Percentiles rank a stretch among this genome's conserved stretches.
phyloP scores from a whole-genome alignment of 2,888 invertebrate genomes.

The Chouioia cunea region DNA sequence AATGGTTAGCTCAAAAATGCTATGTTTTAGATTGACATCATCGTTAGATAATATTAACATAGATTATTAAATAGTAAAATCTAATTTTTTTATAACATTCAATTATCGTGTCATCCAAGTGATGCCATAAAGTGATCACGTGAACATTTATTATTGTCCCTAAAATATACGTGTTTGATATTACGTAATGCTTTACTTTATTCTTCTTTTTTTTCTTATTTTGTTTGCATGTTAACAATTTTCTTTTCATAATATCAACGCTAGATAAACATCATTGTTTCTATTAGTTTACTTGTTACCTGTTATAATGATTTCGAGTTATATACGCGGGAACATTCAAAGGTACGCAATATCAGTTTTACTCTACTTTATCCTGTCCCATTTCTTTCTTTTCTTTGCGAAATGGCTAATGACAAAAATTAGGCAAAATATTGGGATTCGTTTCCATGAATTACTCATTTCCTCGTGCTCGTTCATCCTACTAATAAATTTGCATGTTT shows the following conservation, averaged over 20 bases:
- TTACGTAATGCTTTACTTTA: constrained; percentile 18
- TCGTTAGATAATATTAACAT: too few species aligned
- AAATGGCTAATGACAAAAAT: neutral
- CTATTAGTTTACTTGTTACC: neutral
- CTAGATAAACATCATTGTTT: neutral
- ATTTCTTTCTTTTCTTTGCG: neutral
- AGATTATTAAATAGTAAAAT: constrained; percentile 6
- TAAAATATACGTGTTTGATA: constrained; percentile 42
- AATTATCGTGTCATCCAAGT: constrained; percentile 8
- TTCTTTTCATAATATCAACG: constrained; percentile 1
- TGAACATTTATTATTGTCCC: constrained; percentile 46
- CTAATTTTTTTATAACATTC: constrained; percentile 22
- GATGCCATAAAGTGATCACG: constrained; percentile 27
- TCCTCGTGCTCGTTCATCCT: too few species aligned
- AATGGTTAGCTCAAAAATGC: constrained; percentile 4
- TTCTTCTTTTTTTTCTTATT: constrained; percentile 9
- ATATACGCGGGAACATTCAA: constrained; percentile 21
- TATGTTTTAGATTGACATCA: too few species aligned
- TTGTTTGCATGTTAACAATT: constrained; percentile 17
- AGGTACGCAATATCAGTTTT: constrained; percentile 13
- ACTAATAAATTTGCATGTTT: too few species aligned
- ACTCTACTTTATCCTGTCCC: neutral
- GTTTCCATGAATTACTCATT: constrained; percentile 3
- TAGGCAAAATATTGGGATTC: neutral
- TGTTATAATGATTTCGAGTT: too few species aligned